Conservation (phyloP, 2,888 invertebrate species). For the Steinernema hermaphroditum region DNA sequence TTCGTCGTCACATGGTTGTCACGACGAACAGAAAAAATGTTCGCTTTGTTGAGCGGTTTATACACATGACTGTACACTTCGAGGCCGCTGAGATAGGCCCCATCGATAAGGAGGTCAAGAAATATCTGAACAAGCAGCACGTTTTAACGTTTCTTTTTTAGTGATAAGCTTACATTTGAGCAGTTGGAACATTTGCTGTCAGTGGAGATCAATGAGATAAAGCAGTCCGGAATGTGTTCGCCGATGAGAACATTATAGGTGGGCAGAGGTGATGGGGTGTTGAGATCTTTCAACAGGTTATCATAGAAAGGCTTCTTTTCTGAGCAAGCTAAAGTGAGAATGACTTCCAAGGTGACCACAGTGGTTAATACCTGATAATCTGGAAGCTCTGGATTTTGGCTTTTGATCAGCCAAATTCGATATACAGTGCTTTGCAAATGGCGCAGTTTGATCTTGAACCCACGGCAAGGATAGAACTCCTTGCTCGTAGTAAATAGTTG, state of each 20-base stretch:
- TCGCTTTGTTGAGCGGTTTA: neutral
- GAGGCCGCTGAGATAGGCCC: neutral
- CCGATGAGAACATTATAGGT: neutral
- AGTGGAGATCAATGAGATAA: slow-evolving; percentile 12
- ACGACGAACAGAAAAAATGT: neutral
- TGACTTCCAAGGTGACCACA: no score
- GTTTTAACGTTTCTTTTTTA: neutral
- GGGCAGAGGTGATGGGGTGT: neutral
- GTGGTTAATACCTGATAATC: neutral
- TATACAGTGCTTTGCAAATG: slow-evolving; percentile 11
- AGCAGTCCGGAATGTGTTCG: neutral
- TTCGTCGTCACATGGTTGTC: slow-evolving; percentile 6
- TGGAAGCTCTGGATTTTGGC: neutral
- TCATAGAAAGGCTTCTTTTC: neutral
- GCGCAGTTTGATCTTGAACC: slow-evolving; percentile 2
- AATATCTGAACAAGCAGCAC: neutral
- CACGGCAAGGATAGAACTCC: neutral
- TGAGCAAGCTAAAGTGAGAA: neutral
- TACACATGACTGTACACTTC: neutral
- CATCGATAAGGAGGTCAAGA: slow-evolving; percentile 11
- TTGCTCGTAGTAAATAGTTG: neutral
- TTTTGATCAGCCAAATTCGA: neutral
- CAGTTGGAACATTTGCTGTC: neutral
- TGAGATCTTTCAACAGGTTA: neutral
- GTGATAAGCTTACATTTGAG: neutral